These are phyloP conservation scores for Trematomus loennbergii DNA, from an alignment of 2,113 vertebrate genomes.

Conservation along the genomic window DNA sequence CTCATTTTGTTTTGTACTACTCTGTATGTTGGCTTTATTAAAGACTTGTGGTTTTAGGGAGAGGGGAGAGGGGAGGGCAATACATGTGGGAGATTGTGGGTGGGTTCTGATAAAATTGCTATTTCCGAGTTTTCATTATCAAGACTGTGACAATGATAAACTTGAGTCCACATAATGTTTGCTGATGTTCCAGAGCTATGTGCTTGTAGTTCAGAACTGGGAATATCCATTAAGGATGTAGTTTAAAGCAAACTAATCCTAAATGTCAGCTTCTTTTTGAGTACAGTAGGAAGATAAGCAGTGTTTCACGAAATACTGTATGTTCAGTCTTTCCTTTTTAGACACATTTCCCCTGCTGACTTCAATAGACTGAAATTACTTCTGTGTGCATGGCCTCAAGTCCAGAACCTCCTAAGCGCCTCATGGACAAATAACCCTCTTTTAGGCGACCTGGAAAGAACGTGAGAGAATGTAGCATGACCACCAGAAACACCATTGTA, in stretches of 20 bases:
- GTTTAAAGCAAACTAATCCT: constrained; percentile 67
- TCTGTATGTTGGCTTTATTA: constrained; percentile 63
- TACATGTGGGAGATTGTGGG: constrained; percentile 38
- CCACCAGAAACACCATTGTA: constrained; percentile 63
- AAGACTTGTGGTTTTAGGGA: constrained; percentile 43
- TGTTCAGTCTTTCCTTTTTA: constrained; percentile 48
- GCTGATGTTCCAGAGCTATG: constrained; percentile 57
- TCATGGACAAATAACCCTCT: constrained; percentile 59
- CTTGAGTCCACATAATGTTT: constrained; percentile 48
- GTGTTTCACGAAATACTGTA: constrained; percentile 54
- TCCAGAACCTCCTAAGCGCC: constrained; percentile 60
- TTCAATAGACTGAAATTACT: constrained; percentile 59
- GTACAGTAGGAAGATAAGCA: constrained; percentile 57
- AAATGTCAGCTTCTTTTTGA: constrained; percentile 67
- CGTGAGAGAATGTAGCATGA: constrained; percentile 78
- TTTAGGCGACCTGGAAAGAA: constrained; percentile 56
- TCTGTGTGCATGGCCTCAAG: constrained; percentile 70
- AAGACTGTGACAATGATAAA: constrained; percentile 50
- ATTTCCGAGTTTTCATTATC: constrained; percentile 47
- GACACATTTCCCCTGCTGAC: constrained; percentile 58
- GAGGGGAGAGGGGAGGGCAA: constrained; percentile 24
- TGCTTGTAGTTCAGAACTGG: constrained; percentile 52
- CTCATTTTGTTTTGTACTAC: constrained; percentile 64
- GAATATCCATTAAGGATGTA: constrained; percentile 50
- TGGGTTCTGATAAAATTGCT: constrained; percentile 45